Evolutionary conservation across 2,888 invertebrate genomes (phyloP), one percentile per base, ranked within the genome.

Genomic region (Pristionchus entomophagus): DNA sequence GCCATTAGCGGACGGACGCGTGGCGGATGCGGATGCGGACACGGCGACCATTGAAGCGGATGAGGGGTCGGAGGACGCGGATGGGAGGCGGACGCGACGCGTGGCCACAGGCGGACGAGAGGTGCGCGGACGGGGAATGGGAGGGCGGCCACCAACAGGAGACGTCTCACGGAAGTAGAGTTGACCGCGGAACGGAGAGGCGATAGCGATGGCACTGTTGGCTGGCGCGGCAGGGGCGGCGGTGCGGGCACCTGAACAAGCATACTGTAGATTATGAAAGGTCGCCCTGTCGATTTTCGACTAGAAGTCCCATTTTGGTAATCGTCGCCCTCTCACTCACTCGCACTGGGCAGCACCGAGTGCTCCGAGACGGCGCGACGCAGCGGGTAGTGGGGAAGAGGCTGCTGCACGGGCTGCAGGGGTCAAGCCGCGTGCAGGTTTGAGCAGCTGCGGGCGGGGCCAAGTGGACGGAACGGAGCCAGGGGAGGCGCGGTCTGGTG

Each of bases 361-460:
- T 73, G 73, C 41, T 38, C 38, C 38, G 73, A 73, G 41, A 73
- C 26, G 73, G 73, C 38, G 73, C 73, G 73, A n/a, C 73, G 73
- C 38, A 73, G 41, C 22, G 73, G 73, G 10, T 10, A 35, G 17
- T 5, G 56, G 22, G 22, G 45, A 12, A 26, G 1, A 10, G 29
- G 35, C 35, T 65, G 35, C 35, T 65, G 65, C 65, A 65, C 65
- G 32, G 65, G 65, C 35, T 29, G 35, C 65, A n/a, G 56, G 26
- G 29, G 32, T 6, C 62, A 17, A 2, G 59, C 29, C 59, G 59
- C 26, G 29, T 29, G 29, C 19, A 59, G 29, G 14, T 2, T 29
- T 14, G 26, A 19, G 41, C 73, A 73, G 45, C 73, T 73, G 32
- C 19, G 29, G 41, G 73, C 41, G 41, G 73, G 0, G 73, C 73